phyloP scores from a whole-genome alignment of 2,888 invertebrate species.

The Villa cingulata region DNA sequence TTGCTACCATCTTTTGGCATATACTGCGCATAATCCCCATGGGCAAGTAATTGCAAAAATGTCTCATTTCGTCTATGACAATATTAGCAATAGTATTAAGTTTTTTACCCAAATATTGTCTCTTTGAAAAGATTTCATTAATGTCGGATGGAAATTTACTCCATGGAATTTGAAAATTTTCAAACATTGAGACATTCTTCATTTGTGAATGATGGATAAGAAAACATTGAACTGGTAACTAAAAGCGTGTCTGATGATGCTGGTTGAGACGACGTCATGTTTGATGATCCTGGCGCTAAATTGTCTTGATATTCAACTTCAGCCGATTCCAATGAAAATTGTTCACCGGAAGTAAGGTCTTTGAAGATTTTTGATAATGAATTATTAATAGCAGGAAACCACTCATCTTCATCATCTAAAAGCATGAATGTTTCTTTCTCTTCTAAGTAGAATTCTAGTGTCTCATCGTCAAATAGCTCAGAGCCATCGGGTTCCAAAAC shows the following conservation, averaged over 20 bases:
- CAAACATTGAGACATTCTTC: too few species aligned
- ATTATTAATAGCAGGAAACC: neutral
- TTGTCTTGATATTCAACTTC: neutral
- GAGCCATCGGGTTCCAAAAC: constrained; percentile 1
- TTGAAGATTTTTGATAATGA: neutral
- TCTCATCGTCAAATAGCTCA: constrained; percentile 4
- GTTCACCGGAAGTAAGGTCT: neutral
- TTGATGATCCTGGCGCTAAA: neutral
- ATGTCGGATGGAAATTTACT: too few species aligned
- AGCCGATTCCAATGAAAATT: neutral
- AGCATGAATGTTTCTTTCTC: neutral
- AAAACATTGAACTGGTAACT: too few species aligned
- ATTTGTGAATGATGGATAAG: too few species aligned
- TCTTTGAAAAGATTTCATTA: too few species aligned
- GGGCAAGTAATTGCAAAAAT: constrained; percentile 1
- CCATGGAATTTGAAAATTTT: too few species aligned
- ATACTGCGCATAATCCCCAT: constrained; percentile 4
- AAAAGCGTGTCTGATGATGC: too few species aligned
- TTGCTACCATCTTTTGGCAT: constrained; percentile 4
- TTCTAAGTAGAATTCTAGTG: neutral
- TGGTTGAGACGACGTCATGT: too few species aligned
- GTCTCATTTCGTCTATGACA: constrained; percentile 3
- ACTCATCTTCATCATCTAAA: neutral
- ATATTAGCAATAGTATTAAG: too few species aligned
- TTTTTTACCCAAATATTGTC: too few species aligned